phyloP scores from a whole-genome alignment of 2,888 invertebrate species.

The Phalera bucephala region DNA sequence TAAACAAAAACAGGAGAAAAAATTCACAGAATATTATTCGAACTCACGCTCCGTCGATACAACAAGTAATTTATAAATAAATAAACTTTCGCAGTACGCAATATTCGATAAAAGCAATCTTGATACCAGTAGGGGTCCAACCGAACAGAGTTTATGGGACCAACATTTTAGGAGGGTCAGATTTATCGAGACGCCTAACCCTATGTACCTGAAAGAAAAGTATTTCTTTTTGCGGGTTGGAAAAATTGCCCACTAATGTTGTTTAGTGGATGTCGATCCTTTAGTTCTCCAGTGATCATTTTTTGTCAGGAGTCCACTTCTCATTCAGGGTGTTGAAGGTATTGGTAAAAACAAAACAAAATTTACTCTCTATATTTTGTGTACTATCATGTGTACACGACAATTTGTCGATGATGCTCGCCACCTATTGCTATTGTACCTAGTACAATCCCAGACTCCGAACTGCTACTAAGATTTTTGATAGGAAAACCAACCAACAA shows the following conservation, averaged over 20 bases:
- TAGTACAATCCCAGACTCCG: no score
- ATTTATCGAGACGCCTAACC: constrained; percentile 60
- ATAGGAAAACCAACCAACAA: no score
- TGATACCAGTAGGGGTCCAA: constrained; percentile 47
- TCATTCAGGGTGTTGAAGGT: no score
- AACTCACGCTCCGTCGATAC: constrained; percentile 12
- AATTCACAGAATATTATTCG: constrained; percentile 9
- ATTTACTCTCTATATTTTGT: no score
- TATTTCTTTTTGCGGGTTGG: constrained; percentile 34
- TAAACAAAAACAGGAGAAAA: neutral
- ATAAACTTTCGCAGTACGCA: constrained; percentile 28
- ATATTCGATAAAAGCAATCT: constrained; percentile 71
- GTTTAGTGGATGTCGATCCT: constrained; percentile 22
- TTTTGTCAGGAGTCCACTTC: no score
- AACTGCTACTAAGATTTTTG: no score
- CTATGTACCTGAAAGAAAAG: constrained; percentile 56
- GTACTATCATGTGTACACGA: no score
- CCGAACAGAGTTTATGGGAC: constrained; percentile 55
- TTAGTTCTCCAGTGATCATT: constrained; percentile 20
- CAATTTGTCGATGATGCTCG: no score
- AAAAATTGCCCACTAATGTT: constrained; percentile 36
- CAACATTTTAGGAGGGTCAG: constrained; percentile 61
- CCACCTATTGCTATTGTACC: no score
- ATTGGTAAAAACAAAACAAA: no score
- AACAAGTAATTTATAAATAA: constrained; percentile 22